These are phyloP conservation scores for Pseudomyrmex flavicornis DNA, from an alignment of 1,140 invertebrate species.

Conservation along the genomic window DNA sequence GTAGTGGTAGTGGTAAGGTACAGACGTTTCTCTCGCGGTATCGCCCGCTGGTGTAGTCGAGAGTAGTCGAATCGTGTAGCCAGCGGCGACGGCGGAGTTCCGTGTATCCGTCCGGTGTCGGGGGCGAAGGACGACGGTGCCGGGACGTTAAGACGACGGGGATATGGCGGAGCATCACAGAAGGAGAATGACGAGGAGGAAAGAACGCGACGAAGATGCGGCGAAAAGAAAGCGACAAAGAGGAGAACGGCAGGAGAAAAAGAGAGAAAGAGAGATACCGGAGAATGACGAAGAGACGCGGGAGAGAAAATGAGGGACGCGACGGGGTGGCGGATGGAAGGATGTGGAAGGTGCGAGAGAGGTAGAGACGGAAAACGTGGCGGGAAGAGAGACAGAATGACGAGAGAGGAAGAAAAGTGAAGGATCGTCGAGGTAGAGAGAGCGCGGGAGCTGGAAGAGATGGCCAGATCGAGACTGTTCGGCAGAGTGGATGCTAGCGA, in stretches of 20 bases:
- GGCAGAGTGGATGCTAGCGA: constrained; percentile 71
- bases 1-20: neutral
- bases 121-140: constrained; percentile 26
- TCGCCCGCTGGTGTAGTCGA: constrained; percentile 38
- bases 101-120: constrained; percentile 61
- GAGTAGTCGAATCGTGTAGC: constrained; percentile 65
- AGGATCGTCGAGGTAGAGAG: neutral
- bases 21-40: constrained; percentile 4
- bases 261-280: neutral
- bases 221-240: constrained; percentile 64
- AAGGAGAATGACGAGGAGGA: constrained; percentile 47
- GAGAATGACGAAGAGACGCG: neutral
- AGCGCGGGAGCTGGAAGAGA: constrained; percentile 51
- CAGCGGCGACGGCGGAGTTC: constrained; percentile 67
- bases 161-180: constrained; percentile 48
- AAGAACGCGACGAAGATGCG: constrained; percentile 41
- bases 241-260: neutral
- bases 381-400: constrained; percentile 32
- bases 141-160: constrained; percentile 24
- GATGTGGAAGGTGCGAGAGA: constrained; percentile 10
- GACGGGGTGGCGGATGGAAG: neutral
- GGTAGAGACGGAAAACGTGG: constrained; percentile 12
- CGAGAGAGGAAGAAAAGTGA: neutral
- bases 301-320: constrained; percentile 4
- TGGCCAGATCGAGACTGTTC: constrained; percentile 54